A percentile compares a stretch with the other conserved stretches of the same genome.
phyloP scores from a whole-genome alignment of 2,797 vertebrate species.

The Micromesistius poutassou region DNA sequence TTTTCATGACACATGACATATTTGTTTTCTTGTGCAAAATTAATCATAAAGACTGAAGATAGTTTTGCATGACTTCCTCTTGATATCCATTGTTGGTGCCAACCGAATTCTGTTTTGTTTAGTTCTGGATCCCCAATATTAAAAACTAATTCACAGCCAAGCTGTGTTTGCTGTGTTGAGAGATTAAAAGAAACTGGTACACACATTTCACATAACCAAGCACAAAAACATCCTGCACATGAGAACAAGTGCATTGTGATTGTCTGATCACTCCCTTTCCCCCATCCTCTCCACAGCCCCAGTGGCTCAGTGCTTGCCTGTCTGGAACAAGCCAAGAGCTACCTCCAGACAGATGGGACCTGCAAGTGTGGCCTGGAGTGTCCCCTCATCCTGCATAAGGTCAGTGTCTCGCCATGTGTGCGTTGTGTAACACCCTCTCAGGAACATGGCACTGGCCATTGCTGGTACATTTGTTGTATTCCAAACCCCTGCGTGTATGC shows the following conservation, averaged over 20 bases:
- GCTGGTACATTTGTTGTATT: too few relatives aligned
- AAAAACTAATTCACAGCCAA: not conserved
- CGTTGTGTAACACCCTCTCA: not conserved
- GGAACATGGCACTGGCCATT: not conserved
- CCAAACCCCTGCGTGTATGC: not conserved
- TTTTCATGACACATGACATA: too few relatives aligned
- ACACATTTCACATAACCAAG: too few relatives aligned
- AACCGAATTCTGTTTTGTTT: not conserved
- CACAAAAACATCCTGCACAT: too few relatives aligned
- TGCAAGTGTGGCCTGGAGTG: slow-evolving; percentile 88
- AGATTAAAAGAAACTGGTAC: too few relatives aligned
- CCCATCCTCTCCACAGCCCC: slow-evolving; percentile 68
- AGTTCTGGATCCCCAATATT: not conserved
- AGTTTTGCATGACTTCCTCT: too few relatives aligned
- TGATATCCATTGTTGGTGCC: not conserved
- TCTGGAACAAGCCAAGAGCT: slow-evolving; percentile 85
- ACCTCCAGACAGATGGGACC: slow-evolving; percentile 84
- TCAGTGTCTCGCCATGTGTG: slow-evolving; percentile 45
- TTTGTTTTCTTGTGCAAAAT: too few relatives aligned
- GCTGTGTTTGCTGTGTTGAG: not conserved
- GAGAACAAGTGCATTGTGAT: too few relatives aligned
- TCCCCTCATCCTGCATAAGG: slow-evolving; percentile 85
- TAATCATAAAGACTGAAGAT: too few relatives aligned
- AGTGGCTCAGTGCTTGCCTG: slow-evolving; percentile 85
- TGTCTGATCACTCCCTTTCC: not conserved